Evolutionary conservation across 2,888 invertebrate genomes (phyloP), one percentile per base, ranked within the genome.

Genomic region (Orchesella flavescens): DNA sequence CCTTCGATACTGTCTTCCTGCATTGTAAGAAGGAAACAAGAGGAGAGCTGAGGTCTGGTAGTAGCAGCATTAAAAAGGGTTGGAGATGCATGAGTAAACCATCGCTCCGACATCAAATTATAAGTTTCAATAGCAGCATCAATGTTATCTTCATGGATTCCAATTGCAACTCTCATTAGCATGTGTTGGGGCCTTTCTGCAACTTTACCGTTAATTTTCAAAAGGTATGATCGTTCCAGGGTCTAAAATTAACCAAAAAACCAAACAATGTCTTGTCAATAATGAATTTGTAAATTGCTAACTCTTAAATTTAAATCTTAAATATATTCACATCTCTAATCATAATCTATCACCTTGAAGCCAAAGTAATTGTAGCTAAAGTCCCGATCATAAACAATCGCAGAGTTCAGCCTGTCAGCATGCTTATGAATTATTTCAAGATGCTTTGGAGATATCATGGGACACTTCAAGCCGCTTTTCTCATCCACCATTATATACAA

Each of bases 291-390:
- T 12, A 57, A 69, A 44, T n/a, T 55, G 55, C 46, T n/a, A n/a
- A n/a, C n/a, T n/a, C n/a, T n/a, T n/a, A n/a, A n/a, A n/a, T n/a
- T n/a, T n/a, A n/a, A n/a, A n/a, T n/a, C n/a, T n/a, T n/a, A n/a
- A n/a, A n/a, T n/a, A n/a, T n/a, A n/a, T n/a, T n/a, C n/a, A n/a
- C n/a, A n/a, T n/a, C n/a, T n/a, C n/a, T n/a, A n/a, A n/a, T n/a
- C n/a, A n/a, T n/a, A n/a, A n/a, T n/a, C n/a, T n/a, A n/a, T 43
- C 88, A 91, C 91, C 91, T 98, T 99, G 89, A 99, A 99, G n/a
- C 99, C 99, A 92, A 99, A 99, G 90, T 97, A 99, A 89, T 97
- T 98, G 91, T 98, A 99, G 83, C 93, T 94, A 90, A 96, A 99
- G 91, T 99, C 99, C 88, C 99, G 93, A 89, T 98, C 97, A 90